These are phyloP conservation scores for Polyommatus iphigenia DNA, from an alignment of 2,888 invertebrate genomes.

Conservation along the genomic window DNA sequence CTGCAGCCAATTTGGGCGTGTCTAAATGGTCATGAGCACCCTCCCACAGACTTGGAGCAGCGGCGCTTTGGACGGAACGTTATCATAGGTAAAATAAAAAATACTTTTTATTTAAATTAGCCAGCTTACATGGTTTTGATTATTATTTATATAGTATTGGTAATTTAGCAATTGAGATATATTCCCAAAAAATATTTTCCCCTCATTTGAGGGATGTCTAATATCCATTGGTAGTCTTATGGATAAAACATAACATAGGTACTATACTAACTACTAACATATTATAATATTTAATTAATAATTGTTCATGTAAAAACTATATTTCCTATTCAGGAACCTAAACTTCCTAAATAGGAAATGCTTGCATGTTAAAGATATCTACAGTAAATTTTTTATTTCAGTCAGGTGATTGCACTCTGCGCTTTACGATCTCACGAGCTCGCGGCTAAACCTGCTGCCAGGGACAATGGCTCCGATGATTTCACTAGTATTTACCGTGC, in stretches of 20 bases:
- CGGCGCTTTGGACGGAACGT: neutral
- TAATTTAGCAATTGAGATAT: neutral
- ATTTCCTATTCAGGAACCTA: neutral
- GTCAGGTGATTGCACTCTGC: neutral
- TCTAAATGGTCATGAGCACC: slow-evolving; percentile 25
- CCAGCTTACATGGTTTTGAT: neutral
- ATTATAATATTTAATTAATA: neutral
- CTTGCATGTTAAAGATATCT: too few relatives aligned
- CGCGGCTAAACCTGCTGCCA: slow-evolving; percentile 35
- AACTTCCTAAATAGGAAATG: too few relatives aligned
- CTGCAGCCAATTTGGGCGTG: slow-evolving; percentile 28
- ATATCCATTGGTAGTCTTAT: too few relatives aligned
- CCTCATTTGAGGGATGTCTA: too few relatives aligned
- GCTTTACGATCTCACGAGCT: neutral
- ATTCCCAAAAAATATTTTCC: neutral
- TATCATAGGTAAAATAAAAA: neutral
- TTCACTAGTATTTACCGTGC: slow-evolving; percentile 52
- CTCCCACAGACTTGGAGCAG: slow-evolving; percentile 26
- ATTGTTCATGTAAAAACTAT: neutral
- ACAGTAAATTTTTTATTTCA: too few relatives aligned
- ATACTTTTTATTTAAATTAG: neutral
- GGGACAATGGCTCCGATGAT: slow-evolving; percentile 53
- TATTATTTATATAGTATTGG: neutral
- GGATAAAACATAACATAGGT: too few relatives aligned
- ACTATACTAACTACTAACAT: too few relatives aligned